Percentiles rank a stretch among this genome's conserved stretches.
Conservation (phyloP, 2,888 invertebrate species). For the Amiota mariae region DNA sequence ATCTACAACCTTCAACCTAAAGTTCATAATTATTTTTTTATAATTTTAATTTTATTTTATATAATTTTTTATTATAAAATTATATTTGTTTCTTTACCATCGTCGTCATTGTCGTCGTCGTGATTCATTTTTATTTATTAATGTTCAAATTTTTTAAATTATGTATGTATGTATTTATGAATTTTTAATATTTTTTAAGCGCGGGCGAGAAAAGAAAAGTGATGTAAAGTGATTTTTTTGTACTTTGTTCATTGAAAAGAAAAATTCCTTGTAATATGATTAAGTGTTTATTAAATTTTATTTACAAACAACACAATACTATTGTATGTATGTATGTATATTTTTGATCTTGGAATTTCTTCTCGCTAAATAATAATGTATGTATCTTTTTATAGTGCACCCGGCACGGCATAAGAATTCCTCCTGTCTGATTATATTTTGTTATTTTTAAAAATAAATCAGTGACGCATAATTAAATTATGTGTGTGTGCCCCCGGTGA, state of each 20-base stretch:
- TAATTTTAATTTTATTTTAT: constrained; percentile 10
- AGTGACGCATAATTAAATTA: constrained; percentile 68
- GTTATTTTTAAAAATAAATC: constrained; percentile 61
- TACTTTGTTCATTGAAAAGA: constrained; percentile 13
- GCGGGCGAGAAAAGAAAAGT: background rate
- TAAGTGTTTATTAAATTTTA: constrained; percentile 14
- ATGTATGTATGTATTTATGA: no score
- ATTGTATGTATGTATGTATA: no score
- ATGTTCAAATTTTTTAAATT: constrained; percentile 6
- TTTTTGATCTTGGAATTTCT: constrained; percentile 33
- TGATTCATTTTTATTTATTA: constrained; percentile 1
- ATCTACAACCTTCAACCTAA: constrained; percentile 28
- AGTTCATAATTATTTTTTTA: constrained; percentile 17
- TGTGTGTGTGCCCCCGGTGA: constrained; percentile 48
- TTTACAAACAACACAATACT: no score
- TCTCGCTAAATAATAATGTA: constrained; percentile 1
- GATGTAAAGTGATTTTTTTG: constrained; percentile 13
- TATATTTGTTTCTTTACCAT: no score
- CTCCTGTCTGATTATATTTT: background rate
- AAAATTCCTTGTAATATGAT: constrained; percentile 44
- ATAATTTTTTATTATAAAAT: no score
- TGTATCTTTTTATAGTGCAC: constrained; percentile 42
- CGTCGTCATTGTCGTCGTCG: background rate
- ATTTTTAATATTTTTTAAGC: background rate
- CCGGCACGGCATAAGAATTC: constrained; percentile 49